Conservation (phyloP, 2,888 invertebrate genomes). For the Schizotus pectinicornis region DNA sequence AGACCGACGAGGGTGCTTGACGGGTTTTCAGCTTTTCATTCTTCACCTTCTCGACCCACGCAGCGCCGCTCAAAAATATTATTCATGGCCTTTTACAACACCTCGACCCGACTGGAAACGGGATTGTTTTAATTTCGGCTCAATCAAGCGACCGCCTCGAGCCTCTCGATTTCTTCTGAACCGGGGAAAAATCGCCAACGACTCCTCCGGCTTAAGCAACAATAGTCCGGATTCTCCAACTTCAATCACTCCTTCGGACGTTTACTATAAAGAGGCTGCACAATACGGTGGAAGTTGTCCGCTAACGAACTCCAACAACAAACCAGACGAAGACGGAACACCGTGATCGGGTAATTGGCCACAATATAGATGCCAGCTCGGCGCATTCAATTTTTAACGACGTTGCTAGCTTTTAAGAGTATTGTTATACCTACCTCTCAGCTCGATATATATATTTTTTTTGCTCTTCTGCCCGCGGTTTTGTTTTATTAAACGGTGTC, state of each 20-base stretch:
- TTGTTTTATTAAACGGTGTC: conserved; percentile 26
- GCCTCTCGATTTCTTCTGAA: background rate
- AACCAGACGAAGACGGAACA: conserved; percentile 24
- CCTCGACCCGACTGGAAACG: conserved; percentile 2
- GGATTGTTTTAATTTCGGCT: conserved; percentile 4
- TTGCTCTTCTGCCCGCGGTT: conserved; percentile 12
- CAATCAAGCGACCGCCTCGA: conserved; percentile 1
- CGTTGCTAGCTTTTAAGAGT: conserved; percentile 28
- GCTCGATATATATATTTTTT: too few relatives aligned
- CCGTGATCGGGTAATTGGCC: conserved; percentile 38
- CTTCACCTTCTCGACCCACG: conserved; percentile 41
- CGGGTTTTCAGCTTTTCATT: conserved; percentile 47
- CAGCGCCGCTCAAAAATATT: conserved; percentile 26
- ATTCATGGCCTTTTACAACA: conserved; percentile 10
- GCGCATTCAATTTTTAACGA: conserved; percentile 37
- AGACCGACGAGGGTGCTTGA: conserved; percentile 48
- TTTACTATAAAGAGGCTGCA: conserved; percentile 27
- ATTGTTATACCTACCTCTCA: conserved; percentile 8
- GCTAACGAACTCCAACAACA: conserved; percentile 29
- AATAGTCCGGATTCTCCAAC: conserved; percentile 31
- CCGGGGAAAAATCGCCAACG: background rate
- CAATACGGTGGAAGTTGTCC: conserved; percentile 33
- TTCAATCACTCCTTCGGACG: conserved; percentile 31
- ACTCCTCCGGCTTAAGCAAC: conserved; percentile 25
- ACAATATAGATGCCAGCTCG: conserved; percentile 38